Base-by-base conservation (phyloP, 2,888 invertebrate species). In the Leucophora obtusa region DNA sequence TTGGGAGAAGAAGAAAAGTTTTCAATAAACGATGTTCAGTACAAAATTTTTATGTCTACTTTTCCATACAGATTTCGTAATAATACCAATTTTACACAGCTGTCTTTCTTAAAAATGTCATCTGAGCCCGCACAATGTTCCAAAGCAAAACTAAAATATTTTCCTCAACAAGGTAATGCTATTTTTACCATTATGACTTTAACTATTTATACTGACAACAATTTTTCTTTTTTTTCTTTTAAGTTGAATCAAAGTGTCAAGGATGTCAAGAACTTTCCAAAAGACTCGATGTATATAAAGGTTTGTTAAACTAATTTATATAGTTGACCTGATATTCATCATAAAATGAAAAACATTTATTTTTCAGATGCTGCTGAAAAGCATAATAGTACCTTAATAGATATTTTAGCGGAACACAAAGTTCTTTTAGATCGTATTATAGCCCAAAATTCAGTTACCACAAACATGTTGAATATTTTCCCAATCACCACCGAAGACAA, bases 31-130 rank as follows among this genome's bases (percentile, higher is more conserved):
- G 38, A 68, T 11, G 7, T 74, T 68, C 68, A 75, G 35, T 69
- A 54, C 15, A 75, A 68, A n/a, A 62, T 62, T 54, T 62, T 28
- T 74, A 60, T 59, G 59, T 38, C 38, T 68, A 33, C 66, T 59
- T 43, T 62, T 54, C 56, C 11, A 68, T 14, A 56, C 18, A 5
- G 56, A 68, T 69, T 75, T 69, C 50, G 11, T 56, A 69, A 75
- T 62, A 69, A 54, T 69, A 24, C 54, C 75, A 68, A 75, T 75
- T 75, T 35, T 65, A 35, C 73, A 66, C 66, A 59, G n/a, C 59
- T 74, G 65, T 33, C 54, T 56, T 63, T 47, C 66, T 14, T 6
- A 63, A 65, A 50, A 65, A 59, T 73, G 54, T 65, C 72, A 15
- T 47, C 24, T 53, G 33, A 62, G 9, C 28, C 53, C 6, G 17